These are phyloP conservation scores for Hirtodrosophila histrioides DNA, from an alignment of 2,888 invertebrate genomes.

Conservation along the genomic window DNA sequence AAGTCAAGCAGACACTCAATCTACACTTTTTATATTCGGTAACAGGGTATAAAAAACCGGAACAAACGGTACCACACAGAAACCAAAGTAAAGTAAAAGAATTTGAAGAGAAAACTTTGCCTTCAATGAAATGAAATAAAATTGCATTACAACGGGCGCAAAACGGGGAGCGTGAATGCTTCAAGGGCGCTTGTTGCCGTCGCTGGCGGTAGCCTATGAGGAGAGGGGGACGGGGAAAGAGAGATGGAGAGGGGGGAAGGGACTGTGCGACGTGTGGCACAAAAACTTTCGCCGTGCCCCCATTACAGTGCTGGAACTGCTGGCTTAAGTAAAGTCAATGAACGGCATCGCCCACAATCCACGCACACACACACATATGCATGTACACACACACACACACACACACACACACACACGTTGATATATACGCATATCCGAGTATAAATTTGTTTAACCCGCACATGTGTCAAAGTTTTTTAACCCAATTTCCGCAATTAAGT, in stretches of 20 bases:
- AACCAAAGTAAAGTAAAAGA: conserved; percentile 74
- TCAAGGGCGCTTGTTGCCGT: conserved; percentile 44
- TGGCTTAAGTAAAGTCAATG: conserved; percentile 74
- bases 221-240: background rate
- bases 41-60: conserved; percentile 4
- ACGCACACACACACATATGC: conserved; percentile 16
- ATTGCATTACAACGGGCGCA: conserved; percentile 77
- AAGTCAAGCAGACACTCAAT: no score
- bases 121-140: conserved; percentile 79
- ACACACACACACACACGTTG: conserved; percentile 1
- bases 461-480: conserved; percentile 79
- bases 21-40: no score
- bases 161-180: conserved; percentile 47
- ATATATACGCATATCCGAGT: conserved; percentile 16
- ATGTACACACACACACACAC: conserved; percentile 12
- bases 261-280: conserved; percentile 56
- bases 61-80: conserved; percentile 10
- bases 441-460: conserved; percentile 77
- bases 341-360: conserved; percentile 56
- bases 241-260: background rate
- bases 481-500: conserved; percentile 81
- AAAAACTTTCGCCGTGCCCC: conserved; percentile 68
- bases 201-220: no score
- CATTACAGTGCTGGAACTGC: conserved; percentile 43
- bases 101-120: conserved; percentile 72